Conservation (phyloP, 1,140 invertebrate species). For the Meloidogyne hapla region DNA sequence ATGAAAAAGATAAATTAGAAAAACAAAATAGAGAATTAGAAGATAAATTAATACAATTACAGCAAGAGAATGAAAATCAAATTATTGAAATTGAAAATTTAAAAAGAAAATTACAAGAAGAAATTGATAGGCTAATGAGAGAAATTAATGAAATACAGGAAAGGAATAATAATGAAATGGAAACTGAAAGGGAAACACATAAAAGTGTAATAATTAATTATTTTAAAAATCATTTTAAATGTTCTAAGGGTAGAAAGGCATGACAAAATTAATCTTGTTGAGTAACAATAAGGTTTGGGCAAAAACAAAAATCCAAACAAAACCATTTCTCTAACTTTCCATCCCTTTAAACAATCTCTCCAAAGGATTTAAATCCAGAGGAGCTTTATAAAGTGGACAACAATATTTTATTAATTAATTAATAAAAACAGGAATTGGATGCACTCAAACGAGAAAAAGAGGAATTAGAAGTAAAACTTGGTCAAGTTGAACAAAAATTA, state of each 20-base stretch:
- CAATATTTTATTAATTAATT: background rate
- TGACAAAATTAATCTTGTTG: no score
- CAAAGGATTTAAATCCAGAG: no score
- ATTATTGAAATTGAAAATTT: conserved; percentile 54
- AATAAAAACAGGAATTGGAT: conserved; percentile 54
- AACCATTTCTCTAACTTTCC: no score
- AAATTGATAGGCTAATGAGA: conserved; percentile 58
- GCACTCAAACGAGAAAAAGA: conserved; percentile 53
- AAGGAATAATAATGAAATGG: conserved; percentile 59
- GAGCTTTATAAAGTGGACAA: background rate
- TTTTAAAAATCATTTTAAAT: conserved; percentile 6
- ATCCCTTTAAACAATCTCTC: no score
- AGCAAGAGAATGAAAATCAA: conserved; percentile 46
- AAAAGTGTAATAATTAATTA: conserved; percentile 38
- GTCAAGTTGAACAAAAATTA: conserved; percentile 50
- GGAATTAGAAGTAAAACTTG: conserved; percentile 56
- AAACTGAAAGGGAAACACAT: conserved; percentile 60
- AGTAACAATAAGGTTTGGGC: no score
- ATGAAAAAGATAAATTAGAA: conserved; percentile 62
- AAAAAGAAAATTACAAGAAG: conserved; percentile 56
- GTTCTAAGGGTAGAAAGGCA: no score
- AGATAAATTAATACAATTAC: conserved; percentile 53
- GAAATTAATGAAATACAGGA: conserved; percentile 57
- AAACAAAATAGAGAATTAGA: conserved; percentile 56
- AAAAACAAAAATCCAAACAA: no score